Evolutionary conservation across 2,113 vertebrate genomes (phyloP).

Genomic region (Alethe diademata): DNA sequence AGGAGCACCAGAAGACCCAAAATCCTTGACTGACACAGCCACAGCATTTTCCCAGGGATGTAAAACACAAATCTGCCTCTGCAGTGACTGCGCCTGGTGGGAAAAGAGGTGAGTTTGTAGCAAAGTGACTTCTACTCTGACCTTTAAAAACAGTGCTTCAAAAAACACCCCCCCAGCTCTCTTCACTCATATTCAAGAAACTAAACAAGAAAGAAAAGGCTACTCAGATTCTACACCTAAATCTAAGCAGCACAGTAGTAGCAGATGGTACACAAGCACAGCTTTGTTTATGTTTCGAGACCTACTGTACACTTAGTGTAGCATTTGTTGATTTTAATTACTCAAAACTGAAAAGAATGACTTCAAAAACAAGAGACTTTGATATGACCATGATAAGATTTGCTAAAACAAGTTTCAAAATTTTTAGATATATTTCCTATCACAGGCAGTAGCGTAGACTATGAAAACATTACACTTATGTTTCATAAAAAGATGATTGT

Average conservation of each 20-base stretch:
- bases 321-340: constrained; percentile 74
- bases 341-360: constrained; percentile 70
- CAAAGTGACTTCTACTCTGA: background rate
- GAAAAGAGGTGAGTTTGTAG: background rate
- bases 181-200: background rate
- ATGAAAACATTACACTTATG: constrained; percentile 62
- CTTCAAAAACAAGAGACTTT: constrained; percentile 70
- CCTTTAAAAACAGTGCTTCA: background rate
- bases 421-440: constrained; percentile 64
- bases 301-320: constrained; percentile 71
- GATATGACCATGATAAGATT: constrained; percentile 68
- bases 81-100: background rate
- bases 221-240: constrained; percentile 65
- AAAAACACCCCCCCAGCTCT: background rate
- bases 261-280: constrained; percentile 70
- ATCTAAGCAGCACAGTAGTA: constrained; percentile 60
- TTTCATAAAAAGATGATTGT: constrained; percentile 49
- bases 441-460: constrained; percentile 48
- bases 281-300: constrained; percentile 72
- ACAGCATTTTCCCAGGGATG: background rate
- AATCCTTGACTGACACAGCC: background rate
- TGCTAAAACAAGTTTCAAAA: constrained; percentile 68
- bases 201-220: constrained; percentile 45
- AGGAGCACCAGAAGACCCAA: background rate
- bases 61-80: background rate